Conservation (phyloP, 2,797 vertebrate genomes). For the Erpetoichthys calabaricus region DNA sequence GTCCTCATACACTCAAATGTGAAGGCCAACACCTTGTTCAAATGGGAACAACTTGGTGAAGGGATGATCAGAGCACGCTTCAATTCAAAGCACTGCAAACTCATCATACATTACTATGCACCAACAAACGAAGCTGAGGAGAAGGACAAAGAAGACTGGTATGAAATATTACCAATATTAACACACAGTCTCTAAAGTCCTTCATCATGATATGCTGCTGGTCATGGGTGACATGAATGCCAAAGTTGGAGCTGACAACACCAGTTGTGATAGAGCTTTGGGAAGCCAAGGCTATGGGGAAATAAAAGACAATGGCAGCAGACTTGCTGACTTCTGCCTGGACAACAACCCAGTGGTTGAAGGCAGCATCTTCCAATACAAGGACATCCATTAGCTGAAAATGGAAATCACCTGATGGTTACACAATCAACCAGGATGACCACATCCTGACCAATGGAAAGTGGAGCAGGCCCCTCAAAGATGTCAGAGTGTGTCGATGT, state of each 20-base stretch:
- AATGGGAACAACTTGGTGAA: not conserved
- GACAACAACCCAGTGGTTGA: not conserved
- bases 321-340: not conserved
- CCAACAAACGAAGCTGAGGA: not conserved
- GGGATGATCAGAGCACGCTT: not conserved
- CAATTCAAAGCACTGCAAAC: not conserved
- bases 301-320: not conserved
- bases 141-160: not conserved
- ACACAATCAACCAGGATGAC: not conserved
- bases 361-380: not conserved
- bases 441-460: not conserved
- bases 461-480: not conserved
- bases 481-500: not conserved
- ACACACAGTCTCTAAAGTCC: not conserved
- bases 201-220: not conserved
- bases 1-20: not conserved
- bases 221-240: not conserved
- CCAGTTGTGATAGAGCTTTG: not conserved
- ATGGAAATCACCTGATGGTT: not conserved
- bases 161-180: not conserved
- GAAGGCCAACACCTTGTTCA: not conserved
- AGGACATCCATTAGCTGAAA: not conserved
- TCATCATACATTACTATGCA: not conserved
- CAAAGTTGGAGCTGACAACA: not conserved
- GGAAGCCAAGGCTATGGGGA: not conserved